Evolutionary conservation across 2,113 vertebrate species (phyloP).

Genomic region (Leiothrix lutea): DNA sequence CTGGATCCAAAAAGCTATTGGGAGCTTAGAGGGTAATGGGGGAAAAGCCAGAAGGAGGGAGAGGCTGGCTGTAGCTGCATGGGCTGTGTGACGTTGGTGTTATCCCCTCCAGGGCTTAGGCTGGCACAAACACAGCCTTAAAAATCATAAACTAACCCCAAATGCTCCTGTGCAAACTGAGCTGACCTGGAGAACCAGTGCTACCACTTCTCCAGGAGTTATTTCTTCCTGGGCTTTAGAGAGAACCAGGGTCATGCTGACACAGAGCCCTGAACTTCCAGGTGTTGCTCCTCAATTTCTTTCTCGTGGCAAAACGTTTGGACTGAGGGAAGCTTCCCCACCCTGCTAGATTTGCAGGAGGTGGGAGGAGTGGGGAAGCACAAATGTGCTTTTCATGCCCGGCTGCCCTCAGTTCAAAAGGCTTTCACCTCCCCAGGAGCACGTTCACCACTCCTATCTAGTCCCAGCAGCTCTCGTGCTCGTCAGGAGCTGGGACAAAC

Average conservation of each 20-base stretch:
- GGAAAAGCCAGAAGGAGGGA: neutral
- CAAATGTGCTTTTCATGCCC: neutral
- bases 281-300: neutral
- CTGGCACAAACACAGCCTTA: neutral
- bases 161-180: fast-evolving
- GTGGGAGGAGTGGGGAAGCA: neutral
- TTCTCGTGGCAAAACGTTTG: neutral
- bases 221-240: neutral
- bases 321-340: neutral
- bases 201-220: neutral
- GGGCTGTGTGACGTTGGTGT: neutral
- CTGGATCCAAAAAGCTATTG: neutral
- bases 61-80: neutral
- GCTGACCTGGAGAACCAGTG: neutral
- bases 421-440: neutral
- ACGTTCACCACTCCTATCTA: neutral
- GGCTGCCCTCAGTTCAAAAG: constrained; percentile 14
- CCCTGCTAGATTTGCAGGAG: neutral
- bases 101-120: neutral
- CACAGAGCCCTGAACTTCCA: neutral
- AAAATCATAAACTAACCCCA: neutral
- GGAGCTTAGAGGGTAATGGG: neutral
- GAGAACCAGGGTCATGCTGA: neutral
- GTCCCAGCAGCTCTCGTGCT: neutral
- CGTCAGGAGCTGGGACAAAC: constrained; percentile 15